These are phyloP conservation scores for Mugil cephalus DNA, from an alignment of 2,113 vertebrate genomes.

Conservation along the genomic window DNA sequence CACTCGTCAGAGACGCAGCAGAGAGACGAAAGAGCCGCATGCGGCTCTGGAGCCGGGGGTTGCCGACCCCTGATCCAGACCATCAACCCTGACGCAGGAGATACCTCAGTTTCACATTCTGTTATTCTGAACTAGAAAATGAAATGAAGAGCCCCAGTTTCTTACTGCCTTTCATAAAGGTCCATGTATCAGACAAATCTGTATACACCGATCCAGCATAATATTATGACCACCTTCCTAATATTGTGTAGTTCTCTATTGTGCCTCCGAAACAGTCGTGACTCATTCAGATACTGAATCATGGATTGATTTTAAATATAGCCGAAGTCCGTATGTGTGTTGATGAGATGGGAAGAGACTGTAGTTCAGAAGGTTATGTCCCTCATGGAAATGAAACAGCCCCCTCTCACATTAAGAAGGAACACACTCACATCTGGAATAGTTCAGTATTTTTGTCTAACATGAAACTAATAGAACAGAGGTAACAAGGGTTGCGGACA, in stretches of 20 bases:
- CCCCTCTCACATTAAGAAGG: neutral
- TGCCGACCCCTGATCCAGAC: too few species aligned
- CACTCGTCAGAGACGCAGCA: too few species aligned
- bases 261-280: too few species aligned
- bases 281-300: neutral
- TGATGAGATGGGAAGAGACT: neutral
- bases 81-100: constrained; percentile 15
- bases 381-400: neutral
- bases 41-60: too few species aligned
- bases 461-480: constrained; percentile 13
- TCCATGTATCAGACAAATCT: neutral
- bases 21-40: too few species aligned
- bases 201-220: too few species aligned
- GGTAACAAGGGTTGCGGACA: neutral
- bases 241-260: too few species aligned
- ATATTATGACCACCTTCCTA: too few species aligned
- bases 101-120: neutral
- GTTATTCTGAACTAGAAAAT: neutral
- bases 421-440: neutral
- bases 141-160: neutral
- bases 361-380: neutral
- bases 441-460: constrained; percentile 17
- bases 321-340: neutral
- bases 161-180: neutral
- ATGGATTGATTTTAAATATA: constrained; percentile 1